A percentile compares a stretch with the other conserved stretches of the same genome.
These are phyloP conservation scores for Orchesellides sinensis DNA, from an alignment of 2,888 invertebrate species.

Conservation along the genomic window DNA sequence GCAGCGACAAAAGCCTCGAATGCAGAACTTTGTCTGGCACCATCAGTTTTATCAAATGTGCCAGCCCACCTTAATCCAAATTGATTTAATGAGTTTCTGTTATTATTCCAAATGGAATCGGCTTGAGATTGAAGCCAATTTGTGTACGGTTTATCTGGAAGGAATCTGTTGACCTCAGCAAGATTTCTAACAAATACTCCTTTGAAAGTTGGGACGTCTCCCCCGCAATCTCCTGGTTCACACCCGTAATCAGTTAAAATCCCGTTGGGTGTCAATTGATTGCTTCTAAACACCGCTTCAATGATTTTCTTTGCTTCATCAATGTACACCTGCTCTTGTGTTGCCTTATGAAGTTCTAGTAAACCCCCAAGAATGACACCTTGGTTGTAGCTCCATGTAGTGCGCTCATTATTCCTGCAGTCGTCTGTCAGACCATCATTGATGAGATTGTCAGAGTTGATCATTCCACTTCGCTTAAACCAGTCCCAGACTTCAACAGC, in stretches of 20 bases:
- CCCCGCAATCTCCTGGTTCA: constrained; percentile 50
- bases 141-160: constrained; percentile 63
- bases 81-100: constrained; percentile 68
- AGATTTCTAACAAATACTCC: constrained; percentile 71
- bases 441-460: constrained; percentile 68
- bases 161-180: constrained; percentile 66
- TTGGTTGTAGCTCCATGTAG: constrained; percentile 72
- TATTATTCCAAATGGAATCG: constrained; percentile 51
- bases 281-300: constrained; percentile 65
- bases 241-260: constrained; percentile 70
- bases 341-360: constrained; percentile 64
- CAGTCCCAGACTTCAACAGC: constrained; percentile 68
- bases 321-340: constrained; percentile 49
- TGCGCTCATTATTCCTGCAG: constrained; percentile 67
- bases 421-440: constrained; percentile 70
- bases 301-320: constrained; percentile 64
- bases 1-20: constrained; percentile 69
- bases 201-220: constrained; percentile 68
- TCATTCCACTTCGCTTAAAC: constrained; percentile 69
- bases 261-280: constrained; percentile 63
- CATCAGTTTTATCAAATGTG: constrained; percentile 62
- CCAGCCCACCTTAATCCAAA: constrained; percentile 70
- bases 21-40: constrained; percentile 68
- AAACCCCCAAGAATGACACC: constrained; percentile 71
- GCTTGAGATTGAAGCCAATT: constrained; percentile 63